phyloP scores from a whole-genome alignment of 2,888 invertebrate genomes.

The Dorcus parallelipipedus region DNA sequence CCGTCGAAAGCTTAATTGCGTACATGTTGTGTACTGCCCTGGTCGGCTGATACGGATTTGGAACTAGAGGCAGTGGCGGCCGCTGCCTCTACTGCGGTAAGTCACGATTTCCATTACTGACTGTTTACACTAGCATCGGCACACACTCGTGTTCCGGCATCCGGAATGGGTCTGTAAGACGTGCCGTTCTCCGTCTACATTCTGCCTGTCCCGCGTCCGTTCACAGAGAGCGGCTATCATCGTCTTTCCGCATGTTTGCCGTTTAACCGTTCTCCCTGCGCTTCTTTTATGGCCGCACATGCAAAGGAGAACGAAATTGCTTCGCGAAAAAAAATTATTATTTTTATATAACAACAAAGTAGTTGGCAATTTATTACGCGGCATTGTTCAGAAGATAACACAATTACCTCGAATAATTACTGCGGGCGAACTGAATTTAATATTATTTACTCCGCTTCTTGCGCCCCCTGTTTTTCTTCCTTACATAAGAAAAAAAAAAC shows the following conservation, averaged over 20 bases:
- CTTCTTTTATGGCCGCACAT: conserved; percentile 36
- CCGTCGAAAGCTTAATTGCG: conserved; percentile 34
- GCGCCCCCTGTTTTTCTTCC: conserved; percentile 43
- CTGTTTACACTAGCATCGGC: conserved; percentile 42
- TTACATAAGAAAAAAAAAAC: conserved; percentile 43
- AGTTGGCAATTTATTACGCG: conserved; percentile 27
- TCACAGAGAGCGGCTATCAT: conserved; percentile 22
- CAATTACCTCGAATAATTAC: neutral
- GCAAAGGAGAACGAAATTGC: conserved; percentile 38
- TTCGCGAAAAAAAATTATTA: conserved; percentile 41
- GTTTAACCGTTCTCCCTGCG: conserved; percentile 35
- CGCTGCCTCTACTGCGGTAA: conserved; percentile 22
- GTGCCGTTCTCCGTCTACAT: conserved; percentile 33
- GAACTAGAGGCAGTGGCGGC: neutral
- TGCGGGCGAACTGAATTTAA: neutral
- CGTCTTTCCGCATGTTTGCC: conserved; percentile 33
- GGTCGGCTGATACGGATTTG: neutral
- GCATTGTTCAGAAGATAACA: neutral
- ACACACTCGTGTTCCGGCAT: conserved; percentile 37
- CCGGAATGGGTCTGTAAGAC: conserved; percentile 35
- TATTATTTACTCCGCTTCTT: conserved; percentile 34
- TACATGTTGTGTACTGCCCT: conserved; percentile 32
- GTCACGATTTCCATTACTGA: conserved; percentile 46
- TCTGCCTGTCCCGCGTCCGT: conserved; percentile 13
- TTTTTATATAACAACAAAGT: conserved; percentile 37